Conservation (phyloP, 2,113 vertebrate species). For the Stegastes partitus region DNA sequence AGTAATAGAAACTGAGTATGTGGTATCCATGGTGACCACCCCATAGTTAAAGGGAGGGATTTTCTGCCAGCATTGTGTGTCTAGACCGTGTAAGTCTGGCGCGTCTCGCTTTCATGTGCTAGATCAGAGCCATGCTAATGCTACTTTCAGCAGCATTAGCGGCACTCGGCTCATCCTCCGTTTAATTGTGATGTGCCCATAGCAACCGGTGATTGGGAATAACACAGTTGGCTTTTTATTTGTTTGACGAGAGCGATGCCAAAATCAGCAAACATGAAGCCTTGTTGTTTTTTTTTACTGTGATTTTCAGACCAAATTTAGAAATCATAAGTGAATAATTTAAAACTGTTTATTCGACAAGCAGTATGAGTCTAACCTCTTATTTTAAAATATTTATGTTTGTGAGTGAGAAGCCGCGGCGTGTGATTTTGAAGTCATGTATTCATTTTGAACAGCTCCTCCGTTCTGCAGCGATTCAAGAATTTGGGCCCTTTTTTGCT, state of each 20-base stretch:
- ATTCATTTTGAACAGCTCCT: not conserved
- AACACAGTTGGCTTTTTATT: constrained; percentile 40
- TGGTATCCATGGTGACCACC: constrained; percentile 76
- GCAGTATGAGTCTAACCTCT: no score
- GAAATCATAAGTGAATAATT: not conserved
- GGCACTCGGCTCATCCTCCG: constrained; percentile 40
- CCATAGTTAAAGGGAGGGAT: constrained; percentile 59
- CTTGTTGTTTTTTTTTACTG: not conserved
- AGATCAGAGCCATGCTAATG: constrained; percentile 80
- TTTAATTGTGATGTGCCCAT: constrained; percentile 55
- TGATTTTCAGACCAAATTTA: constrained; percentile 25
- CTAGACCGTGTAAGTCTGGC: constrained; percentile 64
- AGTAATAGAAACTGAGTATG: constrained; percentile 68
- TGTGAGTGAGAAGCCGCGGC: not conserved
- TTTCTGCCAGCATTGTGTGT: constrained; percentile 64
- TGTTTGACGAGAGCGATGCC: constrained; percentile 41
- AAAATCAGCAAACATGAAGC: constrained; percentile 52
- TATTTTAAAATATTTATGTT: no score
- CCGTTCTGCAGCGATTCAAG: constrained; percentile 1
- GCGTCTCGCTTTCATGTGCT: constrained; percentile 69
- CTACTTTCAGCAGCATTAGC: constrained; percentile 59
- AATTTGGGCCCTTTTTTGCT: not conserved
- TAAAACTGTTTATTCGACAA: not conserved
- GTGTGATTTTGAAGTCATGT: not conserved
- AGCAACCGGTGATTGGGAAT: constrained; percentile 49